Percentiles rank a stretch among this genome's conserved stretches.
These are phyloP conservation scores for Barypeithes pellucidus DNA, from an alignment of 2,888 invertebrate genomes.

Conservation along the genomic window DNA sequence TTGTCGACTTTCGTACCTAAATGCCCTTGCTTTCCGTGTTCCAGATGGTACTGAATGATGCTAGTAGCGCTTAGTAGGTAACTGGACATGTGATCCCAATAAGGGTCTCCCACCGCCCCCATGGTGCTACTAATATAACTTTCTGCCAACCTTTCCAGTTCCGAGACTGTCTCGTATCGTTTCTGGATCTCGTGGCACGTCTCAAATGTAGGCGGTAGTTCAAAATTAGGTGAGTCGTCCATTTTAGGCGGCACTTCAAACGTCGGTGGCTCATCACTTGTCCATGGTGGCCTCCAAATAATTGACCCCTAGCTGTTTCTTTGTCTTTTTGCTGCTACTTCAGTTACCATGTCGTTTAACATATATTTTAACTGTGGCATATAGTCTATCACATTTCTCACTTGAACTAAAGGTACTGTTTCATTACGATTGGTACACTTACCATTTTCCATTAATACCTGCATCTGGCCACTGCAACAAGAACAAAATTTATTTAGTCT, in stretches of 20 bases:
- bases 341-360: slow-evolving; percentile 74
- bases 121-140: slow-evolving; percentile 31
- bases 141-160: slow-evolving; percentile 37
- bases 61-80: slow-evolving; percentile 41
- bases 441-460: slow-evolving; percentile 83
- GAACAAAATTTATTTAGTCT: slow-evolving; percentile 19
- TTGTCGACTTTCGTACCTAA: slow-evolving; percentile 10
- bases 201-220: slow-evolving; percentile 19
- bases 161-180: slow-evolving; percentile 18
- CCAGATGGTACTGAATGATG: slow-evolving; percentile 41
- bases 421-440: slow-evolving; percentile 82
- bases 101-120: slow-evolving; percentile 23
- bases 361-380: slow-evolving; percentile 93
- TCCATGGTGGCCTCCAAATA: slow-evolving; percentile 65
- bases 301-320: slow-evolving; percentile 78
- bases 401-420: slow-evolving; percentile 85
- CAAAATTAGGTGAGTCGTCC: slow-evolving; percentile 28
- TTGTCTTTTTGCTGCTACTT: slow-evolving; percentile 72
- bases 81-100: slow-evolving; percentile 45
- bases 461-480: slow-evolving; percentile 75
- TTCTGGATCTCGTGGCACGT: slow-evolving; percentile 25
- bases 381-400: slow-evolving; percentile 86
- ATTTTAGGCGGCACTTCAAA: slow-evolving; percentile 39
- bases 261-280: slow-evolving; percentile 40
- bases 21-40: slow-evolving; percentile 20